Conservation (phyloP, 2,888 invertebrate species). For the Tetramorium bicarinatum region DNA sequence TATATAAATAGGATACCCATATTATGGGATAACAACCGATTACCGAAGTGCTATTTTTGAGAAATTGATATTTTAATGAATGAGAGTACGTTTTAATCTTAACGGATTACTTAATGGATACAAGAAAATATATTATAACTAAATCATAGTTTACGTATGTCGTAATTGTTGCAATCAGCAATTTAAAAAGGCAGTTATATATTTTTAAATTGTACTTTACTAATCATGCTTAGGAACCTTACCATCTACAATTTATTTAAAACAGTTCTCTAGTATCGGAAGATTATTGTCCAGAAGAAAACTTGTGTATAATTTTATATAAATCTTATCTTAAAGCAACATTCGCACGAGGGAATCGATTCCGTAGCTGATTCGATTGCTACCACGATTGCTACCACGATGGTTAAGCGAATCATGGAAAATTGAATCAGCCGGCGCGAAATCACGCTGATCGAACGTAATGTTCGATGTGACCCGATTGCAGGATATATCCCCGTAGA, state of each 20-base stretch:
- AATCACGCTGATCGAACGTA: constrained; percentile 52
- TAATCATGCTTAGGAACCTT: not conserved
- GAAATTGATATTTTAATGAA: constrained; percentile 13
- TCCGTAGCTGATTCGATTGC: constrained; percentile 1
- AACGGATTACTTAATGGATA: no score
- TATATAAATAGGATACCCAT: not conserved
- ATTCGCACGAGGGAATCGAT: not conserved
- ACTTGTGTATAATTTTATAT: not conserved
- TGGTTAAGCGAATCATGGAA: constrained; percentile 37
- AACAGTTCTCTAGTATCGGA: not conserved
- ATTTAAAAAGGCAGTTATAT: not conserved
- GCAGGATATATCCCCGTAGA: constrained; percentile 28
- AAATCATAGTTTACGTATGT: not conserved
- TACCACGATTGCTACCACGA: constrained; percentile 10
- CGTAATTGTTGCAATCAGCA: not conserved
- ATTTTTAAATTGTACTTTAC: not conserved
- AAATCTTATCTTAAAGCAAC: constrained; percentile 1
- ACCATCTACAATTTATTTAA: not conserved
- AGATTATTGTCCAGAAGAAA: not conserved
- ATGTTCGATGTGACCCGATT: constrained; percentile 48
- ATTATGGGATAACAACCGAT: not conserved
- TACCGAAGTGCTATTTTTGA: not conserved
- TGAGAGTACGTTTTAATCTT: not conserved
- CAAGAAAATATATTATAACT: not conserved
- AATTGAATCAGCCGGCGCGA: constrained; percentile 44